phyloP scores from a whole-genome alignment of 2,113 vertebrate species.

The Bucco capensis region DNA sequence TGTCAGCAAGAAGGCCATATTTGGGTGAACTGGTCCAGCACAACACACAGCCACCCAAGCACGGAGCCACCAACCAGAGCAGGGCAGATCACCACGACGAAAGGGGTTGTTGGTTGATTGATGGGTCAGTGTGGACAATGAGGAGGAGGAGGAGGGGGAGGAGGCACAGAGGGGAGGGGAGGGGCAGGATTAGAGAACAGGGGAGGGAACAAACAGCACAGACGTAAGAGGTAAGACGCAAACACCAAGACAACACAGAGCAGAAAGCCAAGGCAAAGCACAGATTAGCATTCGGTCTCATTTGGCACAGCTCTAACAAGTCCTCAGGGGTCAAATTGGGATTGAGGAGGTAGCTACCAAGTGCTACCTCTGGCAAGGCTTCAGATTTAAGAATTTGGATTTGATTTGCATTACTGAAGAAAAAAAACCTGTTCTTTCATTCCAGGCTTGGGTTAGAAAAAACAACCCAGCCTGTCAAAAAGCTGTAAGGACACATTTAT shows the following conservation, averaged over 20 bases:
- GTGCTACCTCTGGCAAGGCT: background rate
- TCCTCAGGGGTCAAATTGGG: background rate
- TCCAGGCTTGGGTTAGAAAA: conserved; percentile 35
- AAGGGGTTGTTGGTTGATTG: conserved; percentile 82
- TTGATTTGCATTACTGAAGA: conserved; percentile 54
- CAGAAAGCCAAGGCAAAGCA: conserved; percentile 98
- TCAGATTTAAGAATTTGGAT: conserved; percentile 66
- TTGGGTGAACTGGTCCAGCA: conserved; percentile 92
- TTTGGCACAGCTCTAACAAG: conserved; percentile 67
- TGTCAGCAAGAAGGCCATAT: conserved; percentile 89
- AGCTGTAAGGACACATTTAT: conserved; percentile 29
- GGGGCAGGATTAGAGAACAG: conserved; percentile 79
- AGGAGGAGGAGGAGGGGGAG: conserved; percentile 66
- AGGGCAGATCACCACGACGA: conserved; percentile 82
- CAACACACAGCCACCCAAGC: conserved; percentile 84
- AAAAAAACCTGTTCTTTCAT: conserved; percentile 30
- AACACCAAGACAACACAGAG: conserved; percentile 88
- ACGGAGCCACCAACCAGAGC: conserved; percentile 83
- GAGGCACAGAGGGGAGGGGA: conserved; percentile 72
- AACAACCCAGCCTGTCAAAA: conserved; percentile 13
- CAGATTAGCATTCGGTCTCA: conserved; percentile 89
- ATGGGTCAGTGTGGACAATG: conserved; percentile 83
- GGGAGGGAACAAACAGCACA: conserved; percentile 82
- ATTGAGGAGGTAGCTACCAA: conserved; percentile 18
- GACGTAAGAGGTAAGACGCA: conserved; percentile 80